Conservation (phyloP, 2,888 invertebrate genomes). For the Melinaea menophilus region DNA sequence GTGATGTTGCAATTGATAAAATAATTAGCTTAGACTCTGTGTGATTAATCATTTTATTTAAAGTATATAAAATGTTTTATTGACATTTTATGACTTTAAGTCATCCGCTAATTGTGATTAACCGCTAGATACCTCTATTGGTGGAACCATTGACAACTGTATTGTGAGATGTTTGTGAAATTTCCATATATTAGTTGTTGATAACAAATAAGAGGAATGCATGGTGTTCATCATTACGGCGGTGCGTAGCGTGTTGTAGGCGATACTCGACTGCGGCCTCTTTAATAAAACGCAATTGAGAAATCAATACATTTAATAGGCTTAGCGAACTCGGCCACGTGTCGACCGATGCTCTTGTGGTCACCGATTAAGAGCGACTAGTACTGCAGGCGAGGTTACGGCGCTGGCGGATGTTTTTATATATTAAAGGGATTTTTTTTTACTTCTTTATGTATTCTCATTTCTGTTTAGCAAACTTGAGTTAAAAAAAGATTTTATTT, state of each 20-base stretch:
- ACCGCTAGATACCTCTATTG: constrained; percentile 39
- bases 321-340: constrained; percentile 5
- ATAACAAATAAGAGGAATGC: constrained; percentile 39
- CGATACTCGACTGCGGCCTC: constrained; percentile 35
- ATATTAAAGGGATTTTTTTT: background rate
- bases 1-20: constrained; percentile 70
- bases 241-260: constrained; percentile 45
- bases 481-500: too few species aligned
- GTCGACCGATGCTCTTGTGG: constrained; percentile 4
- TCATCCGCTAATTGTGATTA: constrained; percentile 38
- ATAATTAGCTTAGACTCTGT: constrained; percentile 65
- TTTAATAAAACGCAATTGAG: constrained; percentile 30
- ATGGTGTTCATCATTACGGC: constrained; percentile 54
- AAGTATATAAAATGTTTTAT: constrained; percentile 46
- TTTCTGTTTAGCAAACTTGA: background rate
- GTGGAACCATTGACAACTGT: constrained; percentile 36
- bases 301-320: constrained; percentile 5
- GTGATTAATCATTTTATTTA: constrained; percentile 53
- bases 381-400: constrained; percentile 8
- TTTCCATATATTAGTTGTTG: constrained; percentile 33
- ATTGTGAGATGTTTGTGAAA: constrained; percentile 30
- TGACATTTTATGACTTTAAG: constrained; percentile 50
- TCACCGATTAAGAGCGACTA: constrained; percentile 8
- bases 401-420: background rate
- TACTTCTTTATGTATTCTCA: background rate